These are phyloP conservation scores for Tachina fera DNA, from an alignment of 2,888 invertebrate species.

Conservation along the genomic window DNA sequence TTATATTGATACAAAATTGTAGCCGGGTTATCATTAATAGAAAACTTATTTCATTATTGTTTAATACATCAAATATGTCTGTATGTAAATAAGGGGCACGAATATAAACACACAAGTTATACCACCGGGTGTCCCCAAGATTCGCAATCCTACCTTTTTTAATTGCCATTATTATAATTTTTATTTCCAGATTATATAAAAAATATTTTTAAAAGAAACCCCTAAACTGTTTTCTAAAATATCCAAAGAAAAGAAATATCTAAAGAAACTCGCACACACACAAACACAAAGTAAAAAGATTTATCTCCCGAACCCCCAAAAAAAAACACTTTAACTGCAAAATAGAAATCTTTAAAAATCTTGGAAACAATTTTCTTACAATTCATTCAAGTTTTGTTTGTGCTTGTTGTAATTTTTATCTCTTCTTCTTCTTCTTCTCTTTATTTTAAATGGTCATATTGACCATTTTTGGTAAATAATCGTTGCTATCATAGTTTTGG, in stretches of 20 bases:
- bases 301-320: conserved; percentile 45
- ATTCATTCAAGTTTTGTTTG: conserved; percentile 66
- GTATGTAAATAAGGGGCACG: no score
- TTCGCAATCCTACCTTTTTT: no score
- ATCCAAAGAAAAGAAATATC: conserved; percentile 25
- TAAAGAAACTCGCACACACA: background rate
- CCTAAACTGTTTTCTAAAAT: conserved; percentile 18
- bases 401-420: conserved; percentile 43
- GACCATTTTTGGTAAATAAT: conserved; percentile 77
- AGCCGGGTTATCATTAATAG: no score
- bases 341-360: conserved; percentile 46
- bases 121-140: no score
- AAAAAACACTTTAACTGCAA: conserved; percentile 45
- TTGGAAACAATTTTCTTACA: conserved; percentile 65
- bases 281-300: conserved; percentile 39
- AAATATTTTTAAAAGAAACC: background rate
- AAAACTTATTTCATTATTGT: no score
- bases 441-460: conserved; percentile 73
- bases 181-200: no score
- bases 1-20: no score
- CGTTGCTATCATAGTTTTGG: conserved; percentile 57
- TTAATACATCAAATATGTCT: no score
- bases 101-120: no score
- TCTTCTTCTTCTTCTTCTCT: conserved; percentile 18
- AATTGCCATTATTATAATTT: no score